These are phyloP conservation scores for Scomber colias DNA, from an alignment of 2,113 vertebrate species.

Conservation along the genomic window DNA sequence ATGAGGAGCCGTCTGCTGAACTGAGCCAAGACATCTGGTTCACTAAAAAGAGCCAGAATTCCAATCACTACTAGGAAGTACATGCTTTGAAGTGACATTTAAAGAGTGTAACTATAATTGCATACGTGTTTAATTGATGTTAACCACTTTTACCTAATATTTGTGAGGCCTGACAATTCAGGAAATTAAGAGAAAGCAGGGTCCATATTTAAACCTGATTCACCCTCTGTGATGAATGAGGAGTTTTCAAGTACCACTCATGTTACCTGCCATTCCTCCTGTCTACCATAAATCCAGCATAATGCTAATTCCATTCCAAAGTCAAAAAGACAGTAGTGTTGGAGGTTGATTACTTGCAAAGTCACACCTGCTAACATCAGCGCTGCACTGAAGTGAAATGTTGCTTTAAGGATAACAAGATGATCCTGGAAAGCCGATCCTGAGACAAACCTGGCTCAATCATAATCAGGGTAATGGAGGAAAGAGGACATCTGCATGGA, in stretches of 20 bases:
- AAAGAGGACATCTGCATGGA: constrained; percentile 32
- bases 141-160: too few relatives aligned
- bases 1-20: too few relatives aligned
- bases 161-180: too few relatives aligned
- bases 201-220: too few relatives aligned
- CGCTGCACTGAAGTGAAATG: neutral
- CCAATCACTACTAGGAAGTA: too few relatives aligned
- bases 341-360: constrained; percentile 8
- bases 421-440: constrained; percentile 5
- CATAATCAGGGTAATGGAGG: constrained; percentile 40
- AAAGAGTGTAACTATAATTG: too few relatives aligned
- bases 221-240: too few relatives aligned
- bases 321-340: constrained; percentile 24
- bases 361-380: constrained; percentile 3
- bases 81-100: too few relatives aligned
- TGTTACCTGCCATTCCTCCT: neutral
- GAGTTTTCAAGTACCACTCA: neutral
- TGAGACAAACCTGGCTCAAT: constrained; percentile 22
- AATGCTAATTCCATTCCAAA: constrained; percentile 17
- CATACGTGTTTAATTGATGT: too few relatives aligned
- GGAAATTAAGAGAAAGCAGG: too few relatives aligned
- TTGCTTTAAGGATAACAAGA: constrained; percentile 11
- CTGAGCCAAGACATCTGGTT: too few relatives aligned
- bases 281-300: neutral
- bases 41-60: too few relatives aligned